Conservation (phyloP, 2,797 vertebrate species). For the Urophycis tenuis region DNA sequence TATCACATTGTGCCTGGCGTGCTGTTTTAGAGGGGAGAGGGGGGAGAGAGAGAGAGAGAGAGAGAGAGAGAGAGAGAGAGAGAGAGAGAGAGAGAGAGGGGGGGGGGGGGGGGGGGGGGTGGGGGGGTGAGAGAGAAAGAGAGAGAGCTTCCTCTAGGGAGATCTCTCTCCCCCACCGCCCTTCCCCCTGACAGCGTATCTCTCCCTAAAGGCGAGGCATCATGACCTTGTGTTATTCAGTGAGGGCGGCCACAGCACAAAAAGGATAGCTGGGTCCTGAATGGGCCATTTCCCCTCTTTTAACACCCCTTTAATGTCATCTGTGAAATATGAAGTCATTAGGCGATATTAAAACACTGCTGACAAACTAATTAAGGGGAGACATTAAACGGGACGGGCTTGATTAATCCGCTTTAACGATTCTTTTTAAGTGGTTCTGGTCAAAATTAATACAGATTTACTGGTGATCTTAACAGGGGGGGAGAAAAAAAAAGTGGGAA, state of each 20-base stretch:
- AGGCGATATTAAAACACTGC: conserved; percentile 99
- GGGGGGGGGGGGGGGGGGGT: conserved; percentile 44
- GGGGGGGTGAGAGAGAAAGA: conserved; percentile 54
- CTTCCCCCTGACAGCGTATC: conserved; percentile 65
- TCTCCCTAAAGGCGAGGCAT: conserved; percentile 69
- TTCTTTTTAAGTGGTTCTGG: conserved; percentile 98
- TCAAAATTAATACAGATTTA: conserved; percentile 99
- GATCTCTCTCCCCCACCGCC: conserved; percentile 56
- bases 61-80: background rate
- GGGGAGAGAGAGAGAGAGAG: conserved; percentile 21
- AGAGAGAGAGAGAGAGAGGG: conserved; percentile 36
- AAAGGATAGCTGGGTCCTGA: conserved; percentile 74
- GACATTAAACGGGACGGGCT: conserved; percentile 99
- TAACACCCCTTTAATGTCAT: conserved; percentile 98
- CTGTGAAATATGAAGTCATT: conserved; percentile 99
- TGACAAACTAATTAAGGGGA: conserved; percentile 99
- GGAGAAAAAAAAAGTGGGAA: conserved; percentile 22
- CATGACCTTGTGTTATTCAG: conserved; percentile 69
- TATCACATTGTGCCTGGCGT: conserved; percentile 73
- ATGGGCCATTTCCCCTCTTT: conserved; percentile 96
- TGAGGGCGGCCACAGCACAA: conserved; percentile 60
- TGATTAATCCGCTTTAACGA: conserved; percentile 99
- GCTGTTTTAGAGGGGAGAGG: conserved; percentile 67
- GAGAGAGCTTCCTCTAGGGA: conserved; percentile 60
- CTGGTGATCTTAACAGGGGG: conserved; percentile 80